A percentile compares a stretch with the other conserved stretches of the same genome.
phyloP scores from a whole-genome alignment of 2,113 vertebrate genomes.

The Tachysurus vachellii region DNA sequence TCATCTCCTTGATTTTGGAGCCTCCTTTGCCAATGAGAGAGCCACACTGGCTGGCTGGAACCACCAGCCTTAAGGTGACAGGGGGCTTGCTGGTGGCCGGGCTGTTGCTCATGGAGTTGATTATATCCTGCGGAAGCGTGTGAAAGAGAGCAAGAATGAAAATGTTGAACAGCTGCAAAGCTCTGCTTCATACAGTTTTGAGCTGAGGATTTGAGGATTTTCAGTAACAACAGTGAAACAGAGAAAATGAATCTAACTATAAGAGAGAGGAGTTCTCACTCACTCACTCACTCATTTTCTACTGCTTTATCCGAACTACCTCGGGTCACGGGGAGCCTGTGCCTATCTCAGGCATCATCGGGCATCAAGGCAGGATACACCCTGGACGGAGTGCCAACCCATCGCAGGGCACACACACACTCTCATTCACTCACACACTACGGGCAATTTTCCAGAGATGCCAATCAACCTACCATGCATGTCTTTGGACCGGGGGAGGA shows the following conservation, averaged over 20 bases:
- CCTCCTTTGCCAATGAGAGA: slow-evolving; percentile 97
- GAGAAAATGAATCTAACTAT: background rate
- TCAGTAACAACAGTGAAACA: background rate
- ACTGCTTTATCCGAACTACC: too few species aligned
- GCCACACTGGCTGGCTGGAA: slow-evolving; percentile 94
- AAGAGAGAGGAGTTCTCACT: background rate
- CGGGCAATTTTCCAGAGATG: too few species aligned
- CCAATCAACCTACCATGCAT: too few species aligned
- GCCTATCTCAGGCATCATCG: too few species aligned
- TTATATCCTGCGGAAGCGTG: slow-evolving; percentile 84
- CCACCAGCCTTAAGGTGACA: slow-evolving; percentile 89
- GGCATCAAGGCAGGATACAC: too few species aligned
- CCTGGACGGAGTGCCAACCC: too few species aligned
- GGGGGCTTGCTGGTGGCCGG: slow-evolving; percentile 95
- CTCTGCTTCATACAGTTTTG: background rate
- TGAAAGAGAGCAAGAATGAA: background rate
- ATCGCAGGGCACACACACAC: too few species aligned
- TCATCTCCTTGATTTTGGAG: slow-evolving; percentile 98
- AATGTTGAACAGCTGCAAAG: background rate
- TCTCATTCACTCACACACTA: too few species aligned
- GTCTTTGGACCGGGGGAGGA: too few species aligned
- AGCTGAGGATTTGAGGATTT: background rate
- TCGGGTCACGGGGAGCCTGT: too few species aligned
- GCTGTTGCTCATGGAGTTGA: slow-evolving; percentile 98
- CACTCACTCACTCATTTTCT: too few species aligned